A percentile compares a stretch with the other conserved stretches of the same genome.
Conservation (phyloP, 2,797 vertebrate species). For the Erethizon dorsatum region DNA sequence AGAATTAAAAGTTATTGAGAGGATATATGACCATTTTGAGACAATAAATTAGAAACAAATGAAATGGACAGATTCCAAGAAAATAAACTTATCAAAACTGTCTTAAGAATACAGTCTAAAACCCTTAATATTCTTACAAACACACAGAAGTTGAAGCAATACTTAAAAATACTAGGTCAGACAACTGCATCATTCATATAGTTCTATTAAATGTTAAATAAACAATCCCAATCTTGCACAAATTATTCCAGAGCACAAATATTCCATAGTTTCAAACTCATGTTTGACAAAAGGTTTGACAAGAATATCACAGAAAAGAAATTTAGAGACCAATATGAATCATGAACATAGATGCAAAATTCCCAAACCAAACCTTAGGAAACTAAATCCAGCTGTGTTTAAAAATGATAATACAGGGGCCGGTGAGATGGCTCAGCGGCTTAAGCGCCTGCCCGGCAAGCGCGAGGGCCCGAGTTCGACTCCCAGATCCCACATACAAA, state of each 20-base stretch:
- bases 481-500: no score
- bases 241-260: not conserved
- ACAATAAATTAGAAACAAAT: slow-evolving; percentile 21
- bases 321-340: not conserved
- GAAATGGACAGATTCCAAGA: slow-evolving; percentile 32
- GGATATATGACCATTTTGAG: not conserved
- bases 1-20: not conserved
- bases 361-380: not conserved
- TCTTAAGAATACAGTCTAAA: not conserved
- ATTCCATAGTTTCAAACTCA: not conserved
- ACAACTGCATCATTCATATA: not conserved
- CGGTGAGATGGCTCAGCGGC: no score
- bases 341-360: not conserved
- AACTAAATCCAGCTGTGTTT: not conserved
- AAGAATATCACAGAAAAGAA: not conserved
- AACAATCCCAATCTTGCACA: slow-evolving; percentile 18
- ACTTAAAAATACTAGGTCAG: not conserved
- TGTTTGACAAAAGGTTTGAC: not conserved
- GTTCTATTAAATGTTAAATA: slow-evolving; percentile 5
- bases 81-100: slow-evolving; percentile 20
- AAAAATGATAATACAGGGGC: not conserved
- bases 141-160: not conserved
- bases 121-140: not conserved
- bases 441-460: no score
- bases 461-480: no score